Evolutionary conservation across 2,888 invertebrate species (phyloP).

Genomic region (Conchocele bisecta): DNA sequence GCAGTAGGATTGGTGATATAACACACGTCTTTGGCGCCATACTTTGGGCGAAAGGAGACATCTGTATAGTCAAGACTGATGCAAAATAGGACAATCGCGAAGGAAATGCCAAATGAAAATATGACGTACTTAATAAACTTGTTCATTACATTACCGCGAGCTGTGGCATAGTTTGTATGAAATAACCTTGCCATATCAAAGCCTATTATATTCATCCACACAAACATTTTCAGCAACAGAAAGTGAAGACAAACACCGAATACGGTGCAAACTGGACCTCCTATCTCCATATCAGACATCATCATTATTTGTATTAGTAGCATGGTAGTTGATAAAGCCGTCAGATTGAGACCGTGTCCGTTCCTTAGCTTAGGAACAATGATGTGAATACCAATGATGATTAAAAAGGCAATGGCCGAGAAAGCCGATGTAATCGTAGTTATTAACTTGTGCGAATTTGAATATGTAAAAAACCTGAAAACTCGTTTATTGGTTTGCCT

Average conservation of each 20-base stretch:
- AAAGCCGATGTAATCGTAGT: slow-evolving; percentile 25
- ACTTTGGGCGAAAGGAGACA: neutral
- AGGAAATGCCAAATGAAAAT: slow-evolving; percentile 2
- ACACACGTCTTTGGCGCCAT: slow-evolving; percentile 18
- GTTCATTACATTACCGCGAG: neutral
- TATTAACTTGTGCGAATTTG: slow-evolving; percentile 4
- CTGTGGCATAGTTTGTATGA: neutral
- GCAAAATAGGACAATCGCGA: neutral
- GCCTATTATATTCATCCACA: slow-evolving; percentile 39
- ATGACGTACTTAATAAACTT: slow-evolving; percentile 5
- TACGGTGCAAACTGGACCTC: neutral
- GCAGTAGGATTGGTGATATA: slow-evolving; percentile 25
- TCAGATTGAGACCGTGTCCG: slow-evolving; percentile 31
- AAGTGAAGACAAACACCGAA: slow-evolving; percentile 19
- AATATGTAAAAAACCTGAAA: slow-evolving; percentile 21
- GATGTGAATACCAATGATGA: slow-evolving; percentile 13
- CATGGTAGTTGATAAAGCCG: slow-evolving; percentile 22
- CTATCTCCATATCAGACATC: neutral
- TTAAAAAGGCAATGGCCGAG: slow-evolving; percentile 5
- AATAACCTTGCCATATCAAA: slow-evolving; percentile 31
- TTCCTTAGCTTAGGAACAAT: slow-evolving; percentile 19
- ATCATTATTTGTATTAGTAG: slow-evolving; percentile 15
- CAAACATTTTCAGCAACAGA: slow-evolving; percentile 19
- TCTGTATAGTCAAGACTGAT: slow-evolving; percentile 7
- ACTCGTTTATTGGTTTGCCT: neutral